Base-by-base conservation (phyloP, 2,888 invertebrate genomes). In the Oxycera nigricornis region DNA sequence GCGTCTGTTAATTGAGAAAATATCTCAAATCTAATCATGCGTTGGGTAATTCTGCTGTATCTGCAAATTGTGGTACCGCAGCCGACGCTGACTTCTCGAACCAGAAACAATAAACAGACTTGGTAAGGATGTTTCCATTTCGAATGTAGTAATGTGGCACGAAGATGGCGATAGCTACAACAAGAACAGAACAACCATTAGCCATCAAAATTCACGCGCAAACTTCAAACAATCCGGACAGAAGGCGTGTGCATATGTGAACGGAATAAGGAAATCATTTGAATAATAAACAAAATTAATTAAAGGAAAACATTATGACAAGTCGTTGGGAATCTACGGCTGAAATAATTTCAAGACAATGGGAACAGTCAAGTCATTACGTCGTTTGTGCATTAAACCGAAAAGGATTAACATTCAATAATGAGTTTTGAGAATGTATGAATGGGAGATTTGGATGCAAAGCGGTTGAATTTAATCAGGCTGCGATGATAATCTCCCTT, bases 271-370 rank as follows among this genome's bases (percentile, higher is more conserved):
- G 55, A 22, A 55, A 55, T 22, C 24, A 55, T 55, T 24, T 55
- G 22, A 24, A 55, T 24, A 24, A 55, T 55, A 55, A 55, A 55
- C 55, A 55, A 55, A 55, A 55, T 55, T 55, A 55, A 55, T 55
- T 55, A 22, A 55, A 55, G 55, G 24, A 55, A 55, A 55, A 22
- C 55, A 55, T 24, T 24, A n/a, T n/a, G n/a, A 55, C 55, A 20
- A 55, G 24, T 55, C 55, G 55, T 11, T 46, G 46, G 6, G 35
- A 35, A 17, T 46, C 17, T 3, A 46, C 14, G 46, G 46, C 17
- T 11, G 46, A 17, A 2, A 46, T 46, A 14, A 46, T n/a, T n/a
- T 46, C 46, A n/a, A 46, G 17, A 46, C 46, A 46, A 46, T 46
- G 14, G 46, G 14, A 46, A 46, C 3, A 14, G 14, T 14, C 46